phyloP scores from a whole-genome alignment of 1,140 invertebrate genomes.

The Eupristina koningsbergeri region DNA sequence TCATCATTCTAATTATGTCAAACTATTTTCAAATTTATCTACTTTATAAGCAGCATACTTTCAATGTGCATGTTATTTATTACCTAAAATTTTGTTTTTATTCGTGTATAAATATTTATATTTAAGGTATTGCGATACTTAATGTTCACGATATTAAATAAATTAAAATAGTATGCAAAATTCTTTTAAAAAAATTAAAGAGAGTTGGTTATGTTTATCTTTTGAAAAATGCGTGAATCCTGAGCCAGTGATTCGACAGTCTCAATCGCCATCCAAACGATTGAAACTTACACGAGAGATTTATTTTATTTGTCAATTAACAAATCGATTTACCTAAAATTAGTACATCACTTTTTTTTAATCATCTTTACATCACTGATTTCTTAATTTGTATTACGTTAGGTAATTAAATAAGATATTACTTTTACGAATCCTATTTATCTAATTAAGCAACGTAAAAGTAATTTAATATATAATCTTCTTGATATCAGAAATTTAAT shows the following conservation, averaged over 20 bases:
- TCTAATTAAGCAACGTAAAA: neutral
- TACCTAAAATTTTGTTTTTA: no score
- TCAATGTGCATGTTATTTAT: no score
- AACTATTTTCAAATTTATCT: no score
- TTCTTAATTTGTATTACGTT: neutral
- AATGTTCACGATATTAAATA: neutral
- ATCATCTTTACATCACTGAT: no score
- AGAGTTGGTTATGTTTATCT: neutral
- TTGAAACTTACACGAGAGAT: neutral
- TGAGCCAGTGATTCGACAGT: slow-evolving; percentile 1
- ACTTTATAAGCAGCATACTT: no score
- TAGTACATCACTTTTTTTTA: slow-evolving; percentile 42
- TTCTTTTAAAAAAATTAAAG: neutral
- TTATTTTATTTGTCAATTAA: slow-evolving; percentile 35
- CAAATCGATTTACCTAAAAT: slow-evolving; percentile 43
- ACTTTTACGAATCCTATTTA: no score
- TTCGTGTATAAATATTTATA: neutral
- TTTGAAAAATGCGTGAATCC: neutral
- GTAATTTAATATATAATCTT: neutral
- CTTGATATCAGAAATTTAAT: neutral
- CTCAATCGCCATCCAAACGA: neutral
- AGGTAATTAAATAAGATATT: slow-evolving; percentile 11
- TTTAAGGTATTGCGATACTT: slow-evolving; percentile 1
- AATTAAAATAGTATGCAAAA: neutral
- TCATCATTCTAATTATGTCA: no score